Base-by-base conservation (phyloP, 1,140 invertebrate species). In the Campoletis sonorensis region DNA sequence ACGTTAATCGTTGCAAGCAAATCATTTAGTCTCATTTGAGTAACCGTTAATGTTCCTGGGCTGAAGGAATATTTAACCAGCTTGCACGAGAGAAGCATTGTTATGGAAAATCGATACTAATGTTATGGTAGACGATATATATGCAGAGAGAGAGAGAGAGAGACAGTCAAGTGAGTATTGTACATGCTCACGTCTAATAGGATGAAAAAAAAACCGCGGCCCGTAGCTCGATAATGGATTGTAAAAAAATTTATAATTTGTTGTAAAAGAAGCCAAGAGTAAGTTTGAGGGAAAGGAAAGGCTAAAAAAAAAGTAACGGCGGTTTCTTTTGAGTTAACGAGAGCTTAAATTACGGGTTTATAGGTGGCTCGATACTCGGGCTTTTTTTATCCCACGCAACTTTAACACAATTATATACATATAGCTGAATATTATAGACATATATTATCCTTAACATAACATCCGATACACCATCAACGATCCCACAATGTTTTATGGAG, bases 21-120 rank as follows among this genome's bases (percentile, higher is more conserved):
- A 54, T 54, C 18, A n/a, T n/a, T 54, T 54, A n/a, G 1, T n/a
- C 18, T 18, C 18, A 18, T 54, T 54, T 21, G 1, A 54, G 18
- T n/a, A 54, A 70, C 30, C 23, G 67, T 33, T 33, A 33, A 30
- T 33, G 67, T 33, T 33, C 67, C 13, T 33, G 23, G 67, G 13
- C n/a, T 71, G 26, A 54, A 54, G 40, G 30, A 79, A 71, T 16
- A 21, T 68, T 68, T 13, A 79, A 13, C 61, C 8, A 13, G 15
- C 16, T 1, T 49, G 21, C 11, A 72, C 18, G 26, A 61, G 33
- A 70, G 40, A 73, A 23, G 23, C 51, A 37, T 40, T 54, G 72
- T 80, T 73, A 73, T 80, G 70, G 51, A 61, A 33, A 80, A 80
- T 80, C 79, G 79, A 73, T 80, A n/a, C 27, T 67, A 78, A 37